These are phyloP conservation scores for Platycnemis pennipes DNA, from an alignment of 2,888 invertebrate genomes.

Conservation along the genomic window DNA sequence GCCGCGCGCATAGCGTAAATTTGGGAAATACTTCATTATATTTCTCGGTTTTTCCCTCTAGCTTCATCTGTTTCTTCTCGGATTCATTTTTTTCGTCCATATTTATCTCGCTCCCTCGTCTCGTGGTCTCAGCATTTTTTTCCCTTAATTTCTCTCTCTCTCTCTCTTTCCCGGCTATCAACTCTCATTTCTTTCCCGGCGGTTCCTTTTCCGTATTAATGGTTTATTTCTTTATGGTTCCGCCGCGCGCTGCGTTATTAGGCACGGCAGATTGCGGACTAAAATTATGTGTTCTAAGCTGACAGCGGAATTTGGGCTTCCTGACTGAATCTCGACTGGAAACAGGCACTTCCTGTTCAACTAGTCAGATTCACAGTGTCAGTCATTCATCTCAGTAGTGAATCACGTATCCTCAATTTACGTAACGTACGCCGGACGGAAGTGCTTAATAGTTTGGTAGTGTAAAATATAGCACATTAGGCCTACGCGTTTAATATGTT, in stretches of 20 bases:
- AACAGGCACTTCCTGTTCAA: not conserved
- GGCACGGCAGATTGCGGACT: not conserved
- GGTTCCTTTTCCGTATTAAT: not conserved
- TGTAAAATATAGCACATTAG: too few species aligned
- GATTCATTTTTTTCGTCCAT: not conserved
- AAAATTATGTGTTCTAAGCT: not conserved
- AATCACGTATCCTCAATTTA: not conserved
- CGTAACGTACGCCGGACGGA: too few species aligned
- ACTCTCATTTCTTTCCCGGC: not conserved
- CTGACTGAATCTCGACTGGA: not conserved
- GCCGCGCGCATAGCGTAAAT: not conserved
- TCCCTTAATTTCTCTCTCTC: not conserved
- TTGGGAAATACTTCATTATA: not conserved
- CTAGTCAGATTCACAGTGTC: not conserved
- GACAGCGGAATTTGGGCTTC: not conserved
- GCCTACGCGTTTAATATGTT: too few species aligned
- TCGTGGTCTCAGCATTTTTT: not conserved
- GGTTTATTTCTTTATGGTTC: not conserved
- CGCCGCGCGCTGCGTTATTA: not conserved
- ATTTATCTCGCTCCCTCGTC: not conserved
- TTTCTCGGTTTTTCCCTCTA: not conserved
- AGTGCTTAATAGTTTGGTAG: too few species aligned
- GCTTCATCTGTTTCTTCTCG: not conserved
- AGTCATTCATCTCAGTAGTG: not conserved
- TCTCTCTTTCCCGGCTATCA: not conserved